Evolutionary conservation across 2,113 vertebrate genomes (phyloP), one percentile per base, ranked within the genome.

Genomic region (Camelus dromedarius): DNA sequence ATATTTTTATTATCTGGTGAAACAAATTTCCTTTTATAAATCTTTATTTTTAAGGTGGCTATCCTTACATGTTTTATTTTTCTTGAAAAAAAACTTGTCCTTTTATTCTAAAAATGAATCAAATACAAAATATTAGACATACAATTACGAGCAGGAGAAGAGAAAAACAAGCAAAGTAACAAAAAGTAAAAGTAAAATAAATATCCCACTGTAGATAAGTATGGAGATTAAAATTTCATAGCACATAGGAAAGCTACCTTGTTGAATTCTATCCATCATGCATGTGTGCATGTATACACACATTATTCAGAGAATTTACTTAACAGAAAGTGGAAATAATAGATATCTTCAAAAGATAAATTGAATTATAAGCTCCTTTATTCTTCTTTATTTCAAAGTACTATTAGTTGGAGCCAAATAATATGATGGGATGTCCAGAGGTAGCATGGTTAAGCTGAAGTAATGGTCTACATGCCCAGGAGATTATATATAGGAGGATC

Each of bases 1-100:
- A 18, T 80, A 60, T 48, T 95, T 89, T 81, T 81, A 66, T 67
- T 80, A 70, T 58, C 60, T 90, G 60, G 19, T 79, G 20, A 84
- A 46, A 15, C 26, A 87, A 73, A 20, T 73, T 80, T 48, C 38
- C 32, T 75, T 81, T 46, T 73, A 58, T 2, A 75, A 81, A 75
- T 32, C 24, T 30, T 35, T n/a, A 30, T 60, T 81, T 87, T 73
- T 66, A 42, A 16, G 50, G 9, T 12, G 0, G 18, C 1, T 58
- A 48, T 81, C 1, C 7, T 73, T 80, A n/a, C 4, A 19, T 42
- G 24, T 22, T 79, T 56, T 73, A 24, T 80, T 80, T 86, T 91
- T 91, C 64, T 77, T 46, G 54, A 28, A 22, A 79, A 79, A 70
- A 38, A 54, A 26, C 7, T 54, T 48, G 10, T 15, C 8, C 46